phyloP scores from a whole-genome alignment of 37 sponge, comb jelly and placozoan species.

The Halisarca cf. caerulea region DNA sequence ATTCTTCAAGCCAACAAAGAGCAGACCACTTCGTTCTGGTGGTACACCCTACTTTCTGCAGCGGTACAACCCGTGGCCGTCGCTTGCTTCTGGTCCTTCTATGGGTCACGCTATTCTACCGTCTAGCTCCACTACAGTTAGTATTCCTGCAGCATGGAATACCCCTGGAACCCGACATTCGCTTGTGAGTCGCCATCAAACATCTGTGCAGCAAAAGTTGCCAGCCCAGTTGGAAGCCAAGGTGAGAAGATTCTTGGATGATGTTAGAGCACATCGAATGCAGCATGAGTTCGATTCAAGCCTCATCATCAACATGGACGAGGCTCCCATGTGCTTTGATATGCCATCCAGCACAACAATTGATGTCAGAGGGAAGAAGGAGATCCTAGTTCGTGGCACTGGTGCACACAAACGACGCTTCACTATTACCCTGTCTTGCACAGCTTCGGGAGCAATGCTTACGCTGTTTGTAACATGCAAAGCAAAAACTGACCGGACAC shows the following conservation, averaged over 20 bases:
- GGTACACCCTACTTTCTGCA: conserved; percentile 14
- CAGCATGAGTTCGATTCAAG: no score
- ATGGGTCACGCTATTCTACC: neutral
- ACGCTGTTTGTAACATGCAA: conserved; percentile 22
- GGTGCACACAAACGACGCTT: conserved; percentile 28
- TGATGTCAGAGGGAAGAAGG: conserved; percentile 7
- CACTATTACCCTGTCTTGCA: conserved; percentile 21
- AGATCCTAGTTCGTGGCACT: conserved; percentile 23
- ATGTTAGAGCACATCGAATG: no score
- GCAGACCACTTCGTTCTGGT: no score
- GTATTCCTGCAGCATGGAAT: no score
- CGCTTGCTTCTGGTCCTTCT: conserved; percentile 4
- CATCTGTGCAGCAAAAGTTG: no score
- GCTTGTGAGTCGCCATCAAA: no score
- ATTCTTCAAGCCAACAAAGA: conserved; percentile 24
- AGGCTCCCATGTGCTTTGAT: no score
- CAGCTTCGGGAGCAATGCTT: conserved; percentile 27
- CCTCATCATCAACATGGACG: no score
- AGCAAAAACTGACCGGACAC: neutral
- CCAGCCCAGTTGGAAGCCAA: no score
- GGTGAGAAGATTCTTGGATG: no score
- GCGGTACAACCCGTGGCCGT: conserved; percentile 4
- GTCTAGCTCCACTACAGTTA: conserved; percentile 27
- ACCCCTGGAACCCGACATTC: no score
- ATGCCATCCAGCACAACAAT: no score